Evolutionary conservation across 2,797 vertebrate species (phyloP), one percentile per base, ranked within the genome.

Genomic region (Phrynocephalus guinanensis): DNA sequence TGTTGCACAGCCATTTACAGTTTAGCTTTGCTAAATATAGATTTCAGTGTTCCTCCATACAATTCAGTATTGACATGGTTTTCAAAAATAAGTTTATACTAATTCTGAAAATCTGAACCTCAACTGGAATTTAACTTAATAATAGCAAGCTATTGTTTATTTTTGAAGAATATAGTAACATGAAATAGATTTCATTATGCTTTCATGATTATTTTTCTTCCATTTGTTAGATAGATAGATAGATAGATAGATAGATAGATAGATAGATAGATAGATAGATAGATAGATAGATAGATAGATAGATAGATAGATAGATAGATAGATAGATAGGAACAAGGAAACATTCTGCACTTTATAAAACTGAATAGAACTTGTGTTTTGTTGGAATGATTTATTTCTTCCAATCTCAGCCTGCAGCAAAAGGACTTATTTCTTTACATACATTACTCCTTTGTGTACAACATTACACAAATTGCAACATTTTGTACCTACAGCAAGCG

Each of bases 351-450:
- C 16, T 20, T 90, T 88, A 79, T 0, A 52, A 91, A 93, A 87
- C 10, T 48, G 71, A 93, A 92, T 73, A 1, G 60, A 92, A 88
- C 33, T 82, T 44, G 38, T 44, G 38, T 44, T 44, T 44, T 44
- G 15, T 73, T 88, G 93, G 89, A 94, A 88, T 93, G 94, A 91
- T 95, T 92, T 92, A n/a, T 48, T 90, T 94, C 91, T 89, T 83
- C 82, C 72, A 89, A 91, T 93, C 96, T 82, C 91, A 95, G 92
- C 71, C 72, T 88, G 95, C 86, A 91, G 84, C 93, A 86, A 93
- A 73, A 93, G 89, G 88, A 95, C 93, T 96, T 95, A 94, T 90
- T 95, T 95, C 91, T 93, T 90, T 95, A 50, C 90, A 93, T 83
- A 86, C 52, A 56, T 96, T 95, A 94, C 89, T 95, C 95, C 91